Evolutionary conservation across 1,140 invertebrate species (phyloP).

Genomic region (Drosophila bipectinata): DNA sequence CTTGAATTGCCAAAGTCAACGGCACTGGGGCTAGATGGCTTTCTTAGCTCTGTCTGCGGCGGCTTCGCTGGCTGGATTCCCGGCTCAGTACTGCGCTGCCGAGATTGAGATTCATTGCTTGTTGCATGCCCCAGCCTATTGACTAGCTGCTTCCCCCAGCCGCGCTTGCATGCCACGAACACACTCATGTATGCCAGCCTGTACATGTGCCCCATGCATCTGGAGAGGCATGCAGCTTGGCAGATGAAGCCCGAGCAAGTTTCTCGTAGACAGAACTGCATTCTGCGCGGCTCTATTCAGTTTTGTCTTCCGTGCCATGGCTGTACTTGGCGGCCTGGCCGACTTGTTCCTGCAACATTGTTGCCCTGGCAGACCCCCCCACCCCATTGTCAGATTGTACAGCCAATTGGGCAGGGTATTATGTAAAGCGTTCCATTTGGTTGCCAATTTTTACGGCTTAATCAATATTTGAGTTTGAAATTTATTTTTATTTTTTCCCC

Average conservation of each 20-base stretch:
- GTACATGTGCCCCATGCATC: conserved; percentile 10
- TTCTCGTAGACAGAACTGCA: conserved; percentile 49
- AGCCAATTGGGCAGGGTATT: conserved; percentile 56
- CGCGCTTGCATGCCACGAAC: conserved; percentile 37
- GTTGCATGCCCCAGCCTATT: conserved; percentile 75
- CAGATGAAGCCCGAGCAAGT: conserved; percentile 22
- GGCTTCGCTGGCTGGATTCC: conserved; percentile 25
- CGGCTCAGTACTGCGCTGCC: conserved; percentile 36
- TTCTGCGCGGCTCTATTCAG: conserved; percentile 56
- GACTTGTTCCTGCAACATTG: conserved; percentile 71
- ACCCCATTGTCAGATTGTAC: conserved; percentile 26
- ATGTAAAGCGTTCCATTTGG: conserved; percentile 47
- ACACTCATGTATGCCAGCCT: conserved; percentile 20
- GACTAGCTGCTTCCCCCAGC: conserved; percentile 57
- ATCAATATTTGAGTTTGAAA: conserved; percentile 77
- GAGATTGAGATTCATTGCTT: conserved; percentile 81
- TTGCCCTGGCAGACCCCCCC: conserved; percentile 20
- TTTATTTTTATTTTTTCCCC: conserved; percentile 11
- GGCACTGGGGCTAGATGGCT: conserved; percentile 34
- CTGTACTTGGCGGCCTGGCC: conserved; percentile 49
- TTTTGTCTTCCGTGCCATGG: conserved; percentile 57
- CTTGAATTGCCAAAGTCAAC: conserved; percentile 79
- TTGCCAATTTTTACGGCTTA: conserved; percentile 67
- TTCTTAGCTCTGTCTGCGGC: conserved; percentile 1
- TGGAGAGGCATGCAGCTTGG: conserved; percentile 41